These are phyloP conservation scores for Falco peregrinus DNA, from an alignment of 2,797 vertebrate species.

Conservation along the genomic window DNA sequence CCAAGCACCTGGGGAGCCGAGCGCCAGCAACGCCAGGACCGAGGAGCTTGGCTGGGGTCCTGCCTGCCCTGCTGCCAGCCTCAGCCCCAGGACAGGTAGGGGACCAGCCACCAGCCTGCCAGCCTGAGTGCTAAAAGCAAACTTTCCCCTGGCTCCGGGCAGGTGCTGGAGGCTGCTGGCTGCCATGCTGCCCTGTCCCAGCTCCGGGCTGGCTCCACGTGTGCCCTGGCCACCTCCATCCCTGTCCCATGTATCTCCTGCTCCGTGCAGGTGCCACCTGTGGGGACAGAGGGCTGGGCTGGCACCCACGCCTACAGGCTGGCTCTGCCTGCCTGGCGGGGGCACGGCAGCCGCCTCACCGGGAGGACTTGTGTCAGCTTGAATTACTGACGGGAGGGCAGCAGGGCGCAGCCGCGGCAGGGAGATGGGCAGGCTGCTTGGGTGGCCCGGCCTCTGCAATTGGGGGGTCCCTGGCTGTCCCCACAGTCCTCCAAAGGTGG, in stretches of 20 bases:
- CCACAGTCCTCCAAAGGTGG: neutral
- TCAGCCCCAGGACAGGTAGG: neutral
- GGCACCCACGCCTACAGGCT: neutral
- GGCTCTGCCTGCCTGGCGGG: accelerated
- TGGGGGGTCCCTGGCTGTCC: neutral
- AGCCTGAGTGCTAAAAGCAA: accelerated
- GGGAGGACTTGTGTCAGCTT: neutral
- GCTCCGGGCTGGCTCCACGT: accelerated
- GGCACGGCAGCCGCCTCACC: neutral
- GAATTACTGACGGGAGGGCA: constrained; percentile 45
- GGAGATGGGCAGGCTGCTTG: neutral
- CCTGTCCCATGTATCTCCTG: neutral
- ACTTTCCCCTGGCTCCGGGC: neutral
- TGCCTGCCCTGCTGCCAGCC: neutral
- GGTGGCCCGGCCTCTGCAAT: neutral
- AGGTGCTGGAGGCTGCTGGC: neutral
- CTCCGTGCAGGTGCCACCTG: accelerated
- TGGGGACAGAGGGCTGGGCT: neutral
- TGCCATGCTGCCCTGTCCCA: neutral
- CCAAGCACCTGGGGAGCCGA: neutral
- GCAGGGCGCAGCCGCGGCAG: accelerated
- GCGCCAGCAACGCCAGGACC: neutral
- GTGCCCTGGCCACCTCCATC: neutral
- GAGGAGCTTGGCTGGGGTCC: neutral
- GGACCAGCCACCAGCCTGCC: neutral